Base-by-base conservation (phyloP, 1,140 invertebrate species). In the Ceratosolen solmsi region DNA sequence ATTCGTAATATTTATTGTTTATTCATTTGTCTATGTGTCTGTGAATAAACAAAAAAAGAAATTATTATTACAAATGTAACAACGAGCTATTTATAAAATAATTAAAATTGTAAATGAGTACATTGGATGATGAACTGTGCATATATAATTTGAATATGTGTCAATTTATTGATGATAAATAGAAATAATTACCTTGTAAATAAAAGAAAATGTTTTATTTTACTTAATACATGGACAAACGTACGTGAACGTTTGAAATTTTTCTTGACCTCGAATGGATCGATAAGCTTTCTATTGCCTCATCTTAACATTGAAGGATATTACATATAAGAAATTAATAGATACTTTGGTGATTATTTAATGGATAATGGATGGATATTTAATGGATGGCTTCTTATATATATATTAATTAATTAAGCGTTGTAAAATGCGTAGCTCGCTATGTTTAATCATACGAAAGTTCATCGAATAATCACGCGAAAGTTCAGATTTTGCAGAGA, bases 251-350 rank as follows among this genome's bases (percentile, higher is more conserved):
- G 56, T 58, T 36, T 74, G 15, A 74, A 54, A 74, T 56, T 36
- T 33, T 74, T 56, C 5, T 74, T 58, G 49, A n/a, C 51, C 49
- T 56, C 72, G 30, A 27, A 36, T 51, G 49, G 30, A 74, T 74
- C 49, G 30, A 74, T 74, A 56, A 74, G 22, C 36, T 74, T 54
- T 33, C 49, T 20, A 73, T 73, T 73, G 33, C 8, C 27, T 54
- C 1, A 49, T 51, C 13, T 51, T 27, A 65, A 65, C 1, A 65
- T 36, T 65, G 30, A 65, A 65, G 27, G 27, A 33, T 65, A 36
- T 63, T 54, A 27, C 2, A 63, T 25, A 15, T 30, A 33, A 13
- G 13, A 63, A 30, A 15, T 13, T 20, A 65, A 65, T 1, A 9
- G 20, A 36, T 36, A 65, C 51, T 7, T 46, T 46, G 13, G 41